Evolutionary conservation across 2,888 invertebrate genomes (phyloP), one percentile per base, ranked within the genome.

Genomic region (Hirtodrosophila trivittata): DNA sequence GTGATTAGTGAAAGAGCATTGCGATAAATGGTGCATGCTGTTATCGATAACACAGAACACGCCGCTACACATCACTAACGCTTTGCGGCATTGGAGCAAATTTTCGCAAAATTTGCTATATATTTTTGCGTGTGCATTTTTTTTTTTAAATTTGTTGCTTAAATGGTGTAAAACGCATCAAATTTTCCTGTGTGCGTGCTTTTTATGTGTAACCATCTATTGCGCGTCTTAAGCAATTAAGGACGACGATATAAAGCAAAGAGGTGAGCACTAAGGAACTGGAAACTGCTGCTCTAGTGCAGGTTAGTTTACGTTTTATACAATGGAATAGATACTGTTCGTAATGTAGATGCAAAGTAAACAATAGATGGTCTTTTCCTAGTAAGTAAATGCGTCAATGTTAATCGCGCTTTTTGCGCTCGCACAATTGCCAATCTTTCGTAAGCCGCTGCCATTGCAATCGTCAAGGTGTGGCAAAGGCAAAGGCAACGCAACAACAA

Each of bases 401-500:
- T 83, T 89, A 83, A 83, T 87, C 75, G 86, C 88, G 72, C 76
- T 89, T 35, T 75, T 84, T 60, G 76, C 87, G 75, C 74, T 87
- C 47, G 77, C 88, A 67, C 64, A 89, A 57, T 73, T 88, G 75
- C 68, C 68, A 77, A 69, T 78, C 58, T 72, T 71, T 77, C 78
- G 67, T 65, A 70, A 81, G 68, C 52, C 77, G 59, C 65, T 60
- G 67, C 47, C 55, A 58, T 55, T 65, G 56, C 63, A 62, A 47
- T 63, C 81, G 52, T 55, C 81, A 71, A 86, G 87, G 87, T 87
- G 87, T 88, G 87, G 83, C 81, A 77, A 50, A 75, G 64, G 59
- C 51, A 75, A 54, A 49, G 26, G n/a, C 8, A 63, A 39, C 43
- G 54, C 46, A 43, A 37, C 62, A 50, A 58, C 68, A 68, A 66